Conservation (phyloP, 2,113 vertebrate species). For the Sprattus sprattus region DNA sequence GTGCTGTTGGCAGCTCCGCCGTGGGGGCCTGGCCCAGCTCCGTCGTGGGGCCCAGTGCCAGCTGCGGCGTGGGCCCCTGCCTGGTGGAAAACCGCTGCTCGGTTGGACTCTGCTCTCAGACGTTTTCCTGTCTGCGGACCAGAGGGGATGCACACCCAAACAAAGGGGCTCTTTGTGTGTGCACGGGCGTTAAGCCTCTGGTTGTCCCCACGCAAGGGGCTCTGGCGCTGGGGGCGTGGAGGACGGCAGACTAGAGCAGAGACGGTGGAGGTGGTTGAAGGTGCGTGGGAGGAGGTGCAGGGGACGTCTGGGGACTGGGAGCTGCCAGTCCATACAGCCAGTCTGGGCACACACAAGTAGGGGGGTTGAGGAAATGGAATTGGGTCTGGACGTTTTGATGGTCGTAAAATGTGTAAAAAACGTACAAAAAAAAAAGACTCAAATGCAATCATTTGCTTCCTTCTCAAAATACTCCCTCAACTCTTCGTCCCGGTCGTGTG, state of each 20-base stretch:
- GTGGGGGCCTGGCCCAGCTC: slow-evolving; percentile 1
- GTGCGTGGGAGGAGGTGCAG: neutral
- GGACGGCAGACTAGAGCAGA: neutral
- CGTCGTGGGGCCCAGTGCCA: slow-evolving; percentile 35
- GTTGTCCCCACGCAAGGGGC: slow-evolving; percentile 53
- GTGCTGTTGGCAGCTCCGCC: too few species aligned
- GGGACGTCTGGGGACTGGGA: too few species aligned
- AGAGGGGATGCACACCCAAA: slow-evolving; percentile 50
- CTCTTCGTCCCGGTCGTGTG: too few species aligned
- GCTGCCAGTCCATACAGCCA: too few species aligned
- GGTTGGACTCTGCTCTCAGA: slow-evolving; percentile 46
- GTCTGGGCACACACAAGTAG: too few species aligned
- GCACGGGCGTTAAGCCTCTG: slow-evolving; percentile 35
- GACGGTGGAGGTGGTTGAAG: too few species aligned
- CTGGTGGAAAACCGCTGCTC: slow-evolving; percentile 48
- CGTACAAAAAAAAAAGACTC: too few species aligned
- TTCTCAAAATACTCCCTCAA: too few species aligned
- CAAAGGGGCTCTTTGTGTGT: slow-evolving; percentile 60
- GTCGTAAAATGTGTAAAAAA: too few species aligned
- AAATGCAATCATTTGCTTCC: too few species aligned
- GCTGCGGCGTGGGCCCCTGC: slow-evolving; percentile 45
- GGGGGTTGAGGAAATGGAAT: too few species aligned
- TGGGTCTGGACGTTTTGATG: too few species aligned
- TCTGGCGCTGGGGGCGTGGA: slow-evolving; percentile 7
- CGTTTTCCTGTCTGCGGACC: slow-evolving; percentile 57